Conservation (phyloP, 2,888 invertebrate genomes). For the Blastobasis lacticolella region DNA sequence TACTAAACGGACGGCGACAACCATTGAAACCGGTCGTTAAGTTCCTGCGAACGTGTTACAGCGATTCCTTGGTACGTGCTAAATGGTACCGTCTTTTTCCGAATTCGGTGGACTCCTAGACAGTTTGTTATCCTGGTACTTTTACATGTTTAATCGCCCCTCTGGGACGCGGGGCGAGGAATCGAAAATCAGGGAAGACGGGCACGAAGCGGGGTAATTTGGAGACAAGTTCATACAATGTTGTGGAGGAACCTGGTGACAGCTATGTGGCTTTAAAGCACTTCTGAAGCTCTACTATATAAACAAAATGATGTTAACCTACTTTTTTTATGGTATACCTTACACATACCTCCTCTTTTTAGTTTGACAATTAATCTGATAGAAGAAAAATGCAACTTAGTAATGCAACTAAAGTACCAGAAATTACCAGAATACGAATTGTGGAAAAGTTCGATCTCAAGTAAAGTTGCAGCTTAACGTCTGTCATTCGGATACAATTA, state of each 20-base stretch:
- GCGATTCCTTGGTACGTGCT: constrained; percentile 61
- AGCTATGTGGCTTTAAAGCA: neutral
- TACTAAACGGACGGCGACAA: neutral
- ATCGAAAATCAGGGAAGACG: constrained; percentile 21
- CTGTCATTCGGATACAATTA: too few relatives aligned
- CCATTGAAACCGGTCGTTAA: constrained; percentile 40
- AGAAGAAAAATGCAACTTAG: too few relatives aligned
- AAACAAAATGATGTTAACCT: neutral
- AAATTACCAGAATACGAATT: too few relatives aligned
- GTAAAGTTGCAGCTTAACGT: too few relatives aligned
- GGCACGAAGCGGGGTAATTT: neutral
- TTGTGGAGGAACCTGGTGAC: neutral
- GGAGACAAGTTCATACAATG: constrained; percentile 1
- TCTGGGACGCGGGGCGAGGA: constrained; percentile 31
- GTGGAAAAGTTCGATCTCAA: too few relatives aligned
- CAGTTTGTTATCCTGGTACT: constrained; percentile 68
- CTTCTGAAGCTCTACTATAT: neutral
- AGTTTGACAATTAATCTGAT: too few relatives aligned
- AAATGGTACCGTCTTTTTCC: constrained; percentile 53
- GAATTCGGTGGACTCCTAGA: constrained; percentile 34
- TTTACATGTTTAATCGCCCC: constrained; percentile 71
- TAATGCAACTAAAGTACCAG: too few relatives aligned
- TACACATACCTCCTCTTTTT: too few relatives aligned
- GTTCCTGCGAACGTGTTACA: constrained; percentile 59
- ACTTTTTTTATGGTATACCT: too few relatives aligned